A percentile compares a stretch with the other conserved stretches of the same genome.
These are phyloP conservation scores for Brevipalpus yothersi DNA, from an alignment of 1,140 invertebrate genomes.

Conservation along the genomic window DNA sequence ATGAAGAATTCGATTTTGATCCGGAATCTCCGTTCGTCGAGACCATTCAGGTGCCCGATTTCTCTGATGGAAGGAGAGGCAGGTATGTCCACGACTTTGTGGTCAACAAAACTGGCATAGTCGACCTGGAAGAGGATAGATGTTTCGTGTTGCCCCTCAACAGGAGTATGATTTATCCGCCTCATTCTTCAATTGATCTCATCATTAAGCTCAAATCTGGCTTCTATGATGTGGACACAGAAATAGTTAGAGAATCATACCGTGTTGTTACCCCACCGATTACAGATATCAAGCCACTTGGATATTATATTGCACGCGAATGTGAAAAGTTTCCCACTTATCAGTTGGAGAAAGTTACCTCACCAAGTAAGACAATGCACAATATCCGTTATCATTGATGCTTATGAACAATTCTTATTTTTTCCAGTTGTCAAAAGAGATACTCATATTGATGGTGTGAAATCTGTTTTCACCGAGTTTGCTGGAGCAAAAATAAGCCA, in stretches of 20 bases:
- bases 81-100: constrained; percentile 72
- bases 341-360: constrained; percentile 35
- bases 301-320: constrained; percentile 38
- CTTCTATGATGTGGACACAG: constrained; percentile 56
- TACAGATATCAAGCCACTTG: constrained; percentile 33
- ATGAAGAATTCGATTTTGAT: neutral
- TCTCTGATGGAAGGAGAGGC: constrained; percentile 42
- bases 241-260: constrained; percentile 47
- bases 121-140: constrained; percentile 42
- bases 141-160: constrained; percentile 77
- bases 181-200: constrained; percentile 45
- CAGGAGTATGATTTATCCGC: constrained; percentile 39
- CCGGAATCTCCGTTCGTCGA: neutral
- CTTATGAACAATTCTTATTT: constrained; percentile 12
- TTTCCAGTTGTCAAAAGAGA: constrained; percentile 44
- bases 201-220: constrained; percentile 49
- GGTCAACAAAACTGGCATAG: constrained; percentile 48
- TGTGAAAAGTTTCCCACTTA: constrained; percentile 45
- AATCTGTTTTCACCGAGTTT: constrained; percentile 40
- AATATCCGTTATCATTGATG: neutral
- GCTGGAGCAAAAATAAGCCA: constrained; percentile 42
- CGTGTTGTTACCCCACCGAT: constrained; percentile 43
- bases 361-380: constrained; percentile 22
- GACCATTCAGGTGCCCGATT: constrained; percentile 51
- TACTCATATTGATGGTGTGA: constrained; percentile 19